Base-by-base conservation (phyloP, 2,888 invertebrate genomes). In the Epirrhoe alternata region DNA sequence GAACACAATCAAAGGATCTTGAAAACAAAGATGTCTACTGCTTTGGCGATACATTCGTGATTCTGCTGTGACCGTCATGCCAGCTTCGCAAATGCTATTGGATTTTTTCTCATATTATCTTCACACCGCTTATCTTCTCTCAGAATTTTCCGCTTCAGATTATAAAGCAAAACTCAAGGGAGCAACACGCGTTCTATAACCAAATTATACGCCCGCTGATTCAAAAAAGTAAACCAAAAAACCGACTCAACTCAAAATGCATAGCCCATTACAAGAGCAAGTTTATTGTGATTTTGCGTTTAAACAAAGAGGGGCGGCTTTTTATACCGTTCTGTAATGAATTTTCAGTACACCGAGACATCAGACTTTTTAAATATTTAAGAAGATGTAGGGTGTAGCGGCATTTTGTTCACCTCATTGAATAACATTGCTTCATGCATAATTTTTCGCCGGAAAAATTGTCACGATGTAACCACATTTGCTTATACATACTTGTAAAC, bases 231-330 rank as follows among this genome's bases (percentile, higher is more conserved):
- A 84, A 84, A 83, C 77, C 73, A 71, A 67, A 69, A 77, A 73
- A 72, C 64, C 74, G 74, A 72, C 53, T 62, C 51, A 74, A 77
- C 85, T 84, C 81, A 87, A 89, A 87, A 89, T 90, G 87, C 87
- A 90, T 87, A 86, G 86, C 76, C 87, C 83, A 87, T 91, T 89
- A 90, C 86, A 86, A 71, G 83, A 85, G 77, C 76, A 85, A 87
- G 85, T 91, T 92, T 92, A 92, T 90, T 89, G 91, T 90, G 89
- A 89, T 91, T 91, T 89, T 87, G 84, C 84, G 88, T 87, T 92
- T 90, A 92, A 91, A 91, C 89, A 89, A 91, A 88, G 86, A 86
- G 86, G 85, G 89, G 83, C 74, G 77, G 82, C 76, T 89, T 90
- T 90, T 90, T 90, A 87, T 83, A 82, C 79, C 79, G 73, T 73